Evolutionary conservation across 2,888 invertebrate species (phyloP), one percentile per base, ranked within the genome.

Genomic region (Melanostoma mellinum): DNA sequence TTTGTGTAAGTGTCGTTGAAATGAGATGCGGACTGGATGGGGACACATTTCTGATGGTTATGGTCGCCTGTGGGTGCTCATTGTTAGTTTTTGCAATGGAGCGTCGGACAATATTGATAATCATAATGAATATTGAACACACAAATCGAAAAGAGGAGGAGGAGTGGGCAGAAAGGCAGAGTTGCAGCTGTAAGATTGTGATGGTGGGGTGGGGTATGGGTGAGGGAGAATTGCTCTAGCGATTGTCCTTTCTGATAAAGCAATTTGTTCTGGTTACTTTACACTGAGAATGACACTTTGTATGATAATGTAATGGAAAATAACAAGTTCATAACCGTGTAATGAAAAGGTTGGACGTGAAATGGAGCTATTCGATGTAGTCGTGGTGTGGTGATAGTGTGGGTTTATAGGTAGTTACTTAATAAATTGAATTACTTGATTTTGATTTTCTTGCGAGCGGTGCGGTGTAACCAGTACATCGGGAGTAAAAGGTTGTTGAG

Each of bases 241-340:
- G 74, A 75, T 65, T 75, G 73, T 61, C 69, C 79, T 71, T 69
- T 61, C 65, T 55, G 79, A 84, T 79, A 75, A 75, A 84, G 84
- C 74, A 79, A 84, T 84, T 79, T 84, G 74, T 84, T 78, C 79
- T 79, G 79, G 74, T 84, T 84, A 75, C 74, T 75, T 67, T 75
- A 44, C 75, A 69, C 65, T 75, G 74, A 50, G 61, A 79, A 68
- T 67, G 84, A 50, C 84, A 79, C 71, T 84, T 79, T 74, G 74
- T 79, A 84, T 79, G 84, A 79, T 84, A 84, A 84, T 84, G 79
- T 84, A 84, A 84, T 84, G 79, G 79, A 75, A 79, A 84, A 79
- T 75, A 79, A 79, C 84, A 75, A 67, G 84, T 84, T 84, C 79
- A 84, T 75, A 84, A 84, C 79, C 74, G 84, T 84, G 79, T 84